A percentile compares a stretch with the other conserved stretches of the same genome.
phyloP scores from a whole-genome alignment of 2,888 invertebrate species.

The Geophilus truncorum region DNA sequence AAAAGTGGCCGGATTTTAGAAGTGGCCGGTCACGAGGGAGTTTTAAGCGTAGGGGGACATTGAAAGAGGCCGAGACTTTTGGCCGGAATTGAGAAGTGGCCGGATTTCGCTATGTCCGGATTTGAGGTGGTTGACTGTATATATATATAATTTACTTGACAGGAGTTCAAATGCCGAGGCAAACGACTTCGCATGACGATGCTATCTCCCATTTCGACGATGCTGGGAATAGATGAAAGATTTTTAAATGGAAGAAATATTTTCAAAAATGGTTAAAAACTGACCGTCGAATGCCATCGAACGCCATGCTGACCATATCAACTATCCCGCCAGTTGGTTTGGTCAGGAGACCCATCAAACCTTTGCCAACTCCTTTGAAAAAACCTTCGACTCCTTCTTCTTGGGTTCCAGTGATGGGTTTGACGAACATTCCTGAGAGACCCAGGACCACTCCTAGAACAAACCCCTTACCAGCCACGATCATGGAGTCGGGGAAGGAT shows the following conservation, averaged over 20 bases:
- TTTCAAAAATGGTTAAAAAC: background rate
- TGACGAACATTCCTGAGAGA: slow-evolving; percentile 62
- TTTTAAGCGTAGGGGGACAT: too few species aligned
- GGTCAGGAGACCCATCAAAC: slow-evolving; percentile 60
- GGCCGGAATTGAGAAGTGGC: too few species aligned
- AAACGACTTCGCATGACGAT: slow-evolving; percentile 60
- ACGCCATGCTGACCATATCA: slow-evolving; percentile 61
- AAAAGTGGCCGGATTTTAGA: too few species aligned
- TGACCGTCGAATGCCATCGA: slow-evolving; percentile 60
- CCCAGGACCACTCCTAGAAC: slow-evolving; percentile 62
- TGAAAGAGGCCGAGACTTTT: too few species aligned
- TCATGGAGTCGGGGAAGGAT: slow-evolving; percentile 49
- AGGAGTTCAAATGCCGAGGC: slow-evolving; percentile 63
- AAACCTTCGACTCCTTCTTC: slow-evolving; percentile 61
- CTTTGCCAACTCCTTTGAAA: slow-evolving; percentile 63
- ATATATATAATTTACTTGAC: slow-evolving; percentile 55
- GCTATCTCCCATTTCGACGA: slow-evolving; percentile 61
- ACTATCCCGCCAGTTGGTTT: slow-evolving; percentile 58
- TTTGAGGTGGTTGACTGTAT: too few species aligned
- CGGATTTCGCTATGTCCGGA: too few species aligned
- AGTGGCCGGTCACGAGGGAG: too few species aligned
- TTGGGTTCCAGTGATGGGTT: slow-evolving; percentile 50
- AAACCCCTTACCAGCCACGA: slow-evolving; percentile 55
- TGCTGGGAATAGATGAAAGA: slow-evolving; percentile 46
- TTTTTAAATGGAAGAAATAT: background rate